Percentiles rank a stretch among this genome's conserved stretches.
Conservation (phyloP, 2,113 vertebrate genomes). For the Bathybates hornii region DNA sequence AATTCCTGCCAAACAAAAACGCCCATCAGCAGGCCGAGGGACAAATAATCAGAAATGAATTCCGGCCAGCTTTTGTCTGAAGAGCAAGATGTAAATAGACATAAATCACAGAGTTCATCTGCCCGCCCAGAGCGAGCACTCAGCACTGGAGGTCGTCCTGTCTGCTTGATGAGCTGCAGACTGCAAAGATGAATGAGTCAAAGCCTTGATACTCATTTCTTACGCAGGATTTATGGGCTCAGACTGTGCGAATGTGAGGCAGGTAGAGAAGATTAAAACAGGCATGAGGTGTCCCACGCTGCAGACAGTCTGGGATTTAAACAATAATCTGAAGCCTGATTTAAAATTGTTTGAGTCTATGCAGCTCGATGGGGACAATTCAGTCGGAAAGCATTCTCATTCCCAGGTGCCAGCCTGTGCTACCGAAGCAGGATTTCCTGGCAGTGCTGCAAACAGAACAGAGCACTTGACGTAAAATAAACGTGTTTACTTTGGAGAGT, state of each 20-base stretch:
- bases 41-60: neutral
- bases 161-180: neutral
- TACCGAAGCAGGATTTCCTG: neutral
- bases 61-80: neutral
- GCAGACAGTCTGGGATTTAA: neutral
- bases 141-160: neutral
- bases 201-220: neutral
- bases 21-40: neutral
- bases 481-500: neutral
- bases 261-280: neutral
- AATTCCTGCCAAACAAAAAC: neutral
- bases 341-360: neutral
- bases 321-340: neutral
- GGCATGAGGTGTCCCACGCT: neutral
- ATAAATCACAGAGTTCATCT: constrained; percentile 5
- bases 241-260: neutral
- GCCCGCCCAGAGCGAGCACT: neutral
- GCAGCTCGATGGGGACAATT: neutral
- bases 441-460: neutral
- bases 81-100: neutral
- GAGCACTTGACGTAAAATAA: neutral
- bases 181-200: neutral
- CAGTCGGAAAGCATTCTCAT: neutral
- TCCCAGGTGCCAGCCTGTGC: neutral
- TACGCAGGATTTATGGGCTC: neutral